These are phyloP conservation scores for Myrmophylax atrothorax DNA, from an alignment of 2,113 vertebrate species.

Conservation along the genomic window DNA sequence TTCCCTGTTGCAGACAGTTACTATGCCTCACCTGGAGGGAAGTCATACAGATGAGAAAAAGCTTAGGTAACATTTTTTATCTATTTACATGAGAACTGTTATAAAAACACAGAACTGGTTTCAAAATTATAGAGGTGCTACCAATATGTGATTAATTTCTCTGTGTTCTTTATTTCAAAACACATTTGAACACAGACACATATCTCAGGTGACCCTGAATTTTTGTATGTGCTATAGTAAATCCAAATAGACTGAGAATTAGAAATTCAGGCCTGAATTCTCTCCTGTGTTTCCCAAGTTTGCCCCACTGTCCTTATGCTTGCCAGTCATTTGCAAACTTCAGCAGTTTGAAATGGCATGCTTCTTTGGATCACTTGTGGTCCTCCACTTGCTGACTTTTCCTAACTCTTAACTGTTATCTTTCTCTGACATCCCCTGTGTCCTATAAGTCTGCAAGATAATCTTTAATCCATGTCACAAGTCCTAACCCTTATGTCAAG, in stretches of 20 bases:
- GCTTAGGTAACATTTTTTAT: neutral
- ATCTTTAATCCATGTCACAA: slow-evolving; percentile 55
- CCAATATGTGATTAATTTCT: neutral
- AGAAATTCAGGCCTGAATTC: neutral
- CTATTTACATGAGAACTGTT: neutral
- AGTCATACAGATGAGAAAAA: neutral
- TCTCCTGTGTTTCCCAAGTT: neutral
- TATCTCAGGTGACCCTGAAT: neutral
- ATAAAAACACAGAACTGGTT: neutral
- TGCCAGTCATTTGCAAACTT: neutral
- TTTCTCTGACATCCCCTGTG: neutral
- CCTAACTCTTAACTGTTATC: slow-evolving; percentile 4
- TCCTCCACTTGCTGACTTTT: neutral
- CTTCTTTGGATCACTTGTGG: neutral
- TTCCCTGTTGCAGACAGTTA: neutral
- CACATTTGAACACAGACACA: neutral
- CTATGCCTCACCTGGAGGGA: neutral
- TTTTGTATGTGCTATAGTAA: neutral
- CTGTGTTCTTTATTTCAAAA: neutral
- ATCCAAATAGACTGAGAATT: neutral
- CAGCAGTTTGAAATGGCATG: neutral
- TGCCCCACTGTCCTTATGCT: neutral
- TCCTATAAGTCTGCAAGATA: slow-evolving; percentile 9
- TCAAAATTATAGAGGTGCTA: neutral
- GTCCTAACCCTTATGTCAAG: slow-evolving; percentile 10